A percentile compares a stretch with the other conserved stretches of the same genome.
These are phyloP conservation scores for Microtus ochrogaster DNA, from an alignment of 2,113 vertebrate genomes.

Conservation along the genomic window DNA sequence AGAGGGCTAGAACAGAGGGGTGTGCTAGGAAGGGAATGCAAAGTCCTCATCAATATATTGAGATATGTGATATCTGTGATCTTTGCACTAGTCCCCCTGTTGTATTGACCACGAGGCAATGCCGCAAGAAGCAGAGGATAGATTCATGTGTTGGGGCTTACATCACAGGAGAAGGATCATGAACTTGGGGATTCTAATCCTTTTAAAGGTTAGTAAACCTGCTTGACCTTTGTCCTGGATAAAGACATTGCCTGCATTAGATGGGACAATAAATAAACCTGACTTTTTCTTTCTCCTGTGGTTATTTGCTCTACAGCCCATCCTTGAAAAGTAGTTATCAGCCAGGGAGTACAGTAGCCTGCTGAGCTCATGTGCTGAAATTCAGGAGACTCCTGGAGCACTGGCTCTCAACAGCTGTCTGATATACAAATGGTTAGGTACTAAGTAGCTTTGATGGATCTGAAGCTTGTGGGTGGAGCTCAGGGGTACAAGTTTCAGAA, in stretches of 20 bases:
- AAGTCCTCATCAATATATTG: not conserved
- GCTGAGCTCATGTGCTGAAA: not conserved
- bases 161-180: not conserved
- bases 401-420: not conserved
- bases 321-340: not conserved
- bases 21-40: not conserved
- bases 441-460: not conserved
- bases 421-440: not conserved
- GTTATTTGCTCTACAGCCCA: not conserved
- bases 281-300: conserved; percentile 1
- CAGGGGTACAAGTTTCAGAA: not conserved
- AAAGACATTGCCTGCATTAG: not conserved
- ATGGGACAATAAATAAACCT: not conserved
- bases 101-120: not conserved
- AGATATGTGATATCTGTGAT: not conserved
- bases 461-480: not conserved
- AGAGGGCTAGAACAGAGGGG: not conserved
- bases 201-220: conserved; percentile 28
- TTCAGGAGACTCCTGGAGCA: not conserved
- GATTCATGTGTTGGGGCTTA: not conserved
- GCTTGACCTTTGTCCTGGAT: conserved; percentile 18
- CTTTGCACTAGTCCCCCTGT: not conserved
- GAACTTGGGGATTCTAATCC: not conserved
- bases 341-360: not conserved
- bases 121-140: not conserved